phyloP scores from a whole-genome alignment of 2,888 invertebrate genomes.

The Eubasilissa splendida region DNA sequence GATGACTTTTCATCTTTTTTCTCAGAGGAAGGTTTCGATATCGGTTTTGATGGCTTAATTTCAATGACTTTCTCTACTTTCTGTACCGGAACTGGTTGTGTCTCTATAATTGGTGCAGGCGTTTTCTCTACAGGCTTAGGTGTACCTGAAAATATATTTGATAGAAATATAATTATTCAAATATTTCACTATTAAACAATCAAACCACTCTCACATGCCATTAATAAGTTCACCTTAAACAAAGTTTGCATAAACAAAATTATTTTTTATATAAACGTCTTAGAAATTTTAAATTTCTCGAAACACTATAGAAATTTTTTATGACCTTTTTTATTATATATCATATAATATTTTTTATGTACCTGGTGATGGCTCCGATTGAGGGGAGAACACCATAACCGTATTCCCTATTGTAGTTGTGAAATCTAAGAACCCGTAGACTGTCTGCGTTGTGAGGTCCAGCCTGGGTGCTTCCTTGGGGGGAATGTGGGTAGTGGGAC shows the following conservation, averaged over 20 bases:
- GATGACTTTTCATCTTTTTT: constrained; percentile 70
- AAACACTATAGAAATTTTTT: too few relatives aligned
- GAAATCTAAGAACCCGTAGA: constrained; percentile 94
- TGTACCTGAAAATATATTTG: constrained; percentile 8
- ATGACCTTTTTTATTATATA: neutral
- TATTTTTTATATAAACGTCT: neutral
- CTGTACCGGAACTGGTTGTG: constrained; percentile 59
- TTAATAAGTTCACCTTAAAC: too few relatives aligned
- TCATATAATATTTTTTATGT: neutral
- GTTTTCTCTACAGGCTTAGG: constrained; percentile 51
- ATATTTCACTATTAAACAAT: too few relatives aligned
- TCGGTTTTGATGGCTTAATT: constrained; percentile 68
- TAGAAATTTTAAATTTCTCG: too few relatives aligned
- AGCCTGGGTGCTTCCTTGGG: constrained; percentile 33
- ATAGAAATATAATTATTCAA: neutral
- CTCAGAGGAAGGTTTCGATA: constrained; percentile 62
- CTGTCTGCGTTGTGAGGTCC: constrained; percentile 86
- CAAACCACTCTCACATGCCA: too few relatives aligned
- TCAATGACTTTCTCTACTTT: constrained; percentile 59
- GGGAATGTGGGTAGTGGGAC: constrained; percentile 54
- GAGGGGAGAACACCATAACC: constrained; percentile 94
- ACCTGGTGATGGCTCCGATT: constrained; percentile 84
- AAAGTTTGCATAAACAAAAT: neutral
- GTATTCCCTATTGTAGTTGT: constrained; percentile 95
- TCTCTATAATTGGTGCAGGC: constrained; percentile 60